Conservation (phyloP, 2,113 vertebrate species). For the Passer montanus region DNA sequence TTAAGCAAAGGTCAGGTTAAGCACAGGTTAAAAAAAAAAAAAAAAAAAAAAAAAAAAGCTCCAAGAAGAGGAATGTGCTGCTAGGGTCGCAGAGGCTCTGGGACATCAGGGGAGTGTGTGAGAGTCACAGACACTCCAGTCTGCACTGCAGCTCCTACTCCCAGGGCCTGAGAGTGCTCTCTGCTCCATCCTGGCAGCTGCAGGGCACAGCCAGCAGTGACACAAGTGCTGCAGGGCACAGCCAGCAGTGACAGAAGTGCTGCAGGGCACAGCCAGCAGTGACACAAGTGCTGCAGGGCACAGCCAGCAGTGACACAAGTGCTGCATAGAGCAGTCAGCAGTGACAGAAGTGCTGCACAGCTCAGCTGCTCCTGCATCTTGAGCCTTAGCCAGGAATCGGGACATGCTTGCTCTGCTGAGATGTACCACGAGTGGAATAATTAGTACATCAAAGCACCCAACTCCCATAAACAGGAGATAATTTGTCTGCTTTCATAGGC, state of each 20-base stretch:
- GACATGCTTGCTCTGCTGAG: not conserved
- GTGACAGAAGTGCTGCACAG: not conserved
- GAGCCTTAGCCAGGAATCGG: not conserved
- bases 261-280: not conserved
- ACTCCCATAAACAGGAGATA: not conserved
- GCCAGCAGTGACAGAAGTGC: not conserved
- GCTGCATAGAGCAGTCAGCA: not conserved
- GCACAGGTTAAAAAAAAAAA: slow-evolving; percentile 33
- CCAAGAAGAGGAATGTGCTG: slow-evolving; percentile 22
- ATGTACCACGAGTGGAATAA: not conserved
- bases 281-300: not conserved
- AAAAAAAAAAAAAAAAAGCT: slow-evolving; percentile 47
- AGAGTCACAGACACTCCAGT: not conserved
- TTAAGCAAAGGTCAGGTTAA: slow-evolving; percentile 62
- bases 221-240: no score
- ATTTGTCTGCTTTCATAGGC: not conserved
- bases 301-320: not conserved
- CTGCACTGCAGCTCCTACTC: not conserved
- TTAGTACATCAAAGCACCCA: not conserved
- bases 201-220: not conserved
- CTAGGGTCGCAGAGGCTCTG: not conserved
- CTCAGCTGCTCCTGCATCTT: not conserved
- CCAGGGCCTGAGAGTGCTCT: not conserved
- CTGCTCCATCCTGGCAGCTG: not conserved
- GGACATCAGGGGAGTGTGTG: not conserved